Base-by-base conservation (phyloP, 1,140 invertebrate species). In the Papilio dardanus region DNA sequence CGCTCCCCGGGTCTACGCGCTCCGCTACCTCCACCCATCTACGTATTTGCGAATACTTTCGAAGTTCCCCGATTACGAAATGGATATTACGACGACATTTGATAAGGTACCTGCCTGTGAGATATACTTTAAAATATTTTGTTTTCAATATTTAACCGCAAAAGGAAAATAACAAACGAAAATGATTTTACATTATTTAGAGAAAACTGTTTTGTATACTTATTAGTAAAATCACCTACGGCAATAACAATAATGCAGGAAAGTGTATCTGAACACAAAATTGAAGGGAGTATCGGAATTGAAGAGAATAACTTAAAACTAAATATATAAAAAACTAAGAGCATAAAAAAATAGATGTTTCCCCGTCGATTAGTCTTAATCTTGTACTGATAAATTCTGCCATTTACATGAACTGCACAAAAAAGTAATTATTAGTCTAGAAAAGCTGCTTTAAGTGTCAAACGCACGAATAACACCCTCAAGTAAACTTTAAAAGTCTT, bases 1-100 rank as follows among this genome's bases (percentile, higher is more conserved):
- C 83, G 85, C 85, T 86, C 78, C 76, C 79, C 74, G 76, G 85
- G 84, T 87, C 83, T 84, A 86, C 84, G 81, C 81, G 84, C 81
- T 84, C 65, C 83, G 82, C 84, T 88, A 82, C 85, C 82, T 86
- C 86, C 84, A 81, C 83, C 77, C 84, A 74, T 74, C 75, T 77
- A 86, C 80, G 85, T 86, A 88, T 86, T 86, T 83, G 78, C 81
- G 77, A 83, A 85, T 84, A 82, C 84, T 88, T 86, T 83, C 84
- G 85, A 87, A 88, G 83, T 88, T 88, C 74, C 74, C 66, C 77
- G 82, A 85, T 84, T 86, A 85, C 79, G 75, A 77, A 84, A 84
- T 78, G 79, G 68, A 77, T 81, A 80, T 78, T 71, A 77, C 33
- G 7, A 69, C n/a, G 67, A 69, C 35, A 69, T 69, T 69, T 69